Percentiles rank a stretch among this genome's conserved stretches.
Evolutionary conservation across 2,888 invertebrate genomes (phyloP).

Genomic region (Pseudolycoriella hygida): DNA sequence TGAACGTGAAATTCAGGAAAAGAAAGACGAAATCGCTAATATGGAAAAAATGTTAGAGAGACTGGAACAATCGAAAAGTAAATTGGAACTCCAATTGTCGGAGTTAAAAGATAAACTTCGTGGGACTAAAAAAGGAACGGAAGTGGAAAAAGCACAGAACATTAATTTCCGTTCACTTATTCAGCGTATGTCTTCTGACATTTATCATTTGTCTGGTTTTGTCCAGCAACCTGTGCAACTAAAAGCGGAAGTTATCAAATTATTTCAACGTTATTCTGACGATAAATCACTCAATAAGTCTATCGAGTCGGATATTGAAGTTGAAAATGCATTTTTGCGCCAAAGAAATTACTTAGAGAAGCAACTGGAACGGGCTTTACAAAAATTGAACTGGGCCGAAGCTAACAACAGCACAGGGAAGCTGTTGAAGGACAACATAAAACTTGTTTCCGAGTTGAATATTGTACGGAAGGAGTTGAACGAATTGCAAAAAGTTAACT

Average conservation of each 20-base stretch:
- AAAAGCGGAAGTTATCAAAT: slow-evolving; percentile 19
- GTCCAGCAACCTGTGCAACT: slow-evolving; percentile 13
- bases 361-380: slow-evolving; percentile 22
- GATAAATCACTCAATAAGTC: slow-evolving; percentile 48
- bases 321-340: slow-evolving; percentile 54
- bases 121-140: slow-evolving; percentile 22
- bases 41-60: slow-evolving; percentile 71
- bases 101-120: slow-evolving; percentile 60
- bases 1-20: slow-evolving; percentile 67
- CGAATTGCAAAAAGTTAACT: slow-evolving; percentile 42
- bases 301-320: slow-evolving; percentile 48
- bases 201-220: background rate
- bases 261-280: slow-evolving; percentile 42
- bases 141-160: background rate
- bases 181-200: slow-evolving; percentile 1
- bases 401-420: slow-evolving; percentile 33
- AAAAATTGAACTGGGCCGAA: background rate
- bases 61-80: slow-evolving; percentile 53
- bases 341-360: slow-evolving; percentile 70
- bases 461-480: slow-evolving; percentile 50
- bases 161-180: slow-evolving; percentile 6
- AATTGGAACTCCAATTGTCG: slow-evolving; percentile 49
- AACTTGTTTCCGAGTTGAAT: slow-evolving; percentile 61
- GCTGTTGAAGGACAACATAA: slow-evolving; percentile 60
- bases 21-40: slow-evolving; percentile 61